Conservation (phyloP, 1,140 invertebrate species). For the Drosophila subobscura region DNA sequence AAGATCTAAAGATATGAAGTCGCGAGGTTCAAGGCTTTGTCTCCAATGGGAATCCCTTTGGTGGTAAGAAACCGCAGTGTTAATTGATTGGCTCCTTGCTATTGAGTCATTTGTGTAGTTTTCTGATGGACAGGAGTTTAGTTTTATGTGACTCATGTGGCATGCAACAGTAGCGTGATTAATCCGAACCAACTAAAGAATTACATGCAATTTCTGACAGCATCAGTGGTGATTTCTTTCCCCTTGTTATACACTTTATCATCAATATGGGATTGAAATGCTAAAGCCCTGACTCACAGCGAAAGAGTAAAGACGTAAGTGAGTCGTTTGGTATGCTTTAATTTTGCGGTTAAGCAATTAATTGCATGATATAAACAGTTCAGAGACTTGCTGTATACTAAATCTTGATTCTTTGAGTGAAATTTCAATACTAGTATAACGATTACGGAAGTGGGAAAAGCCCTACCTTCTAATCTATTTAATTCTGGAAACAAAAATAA, state of each 20-base stretch:
- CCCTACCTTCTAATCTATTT: neutral
- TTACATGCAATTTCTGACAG: neutral
- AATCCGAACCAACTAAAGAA: neutral
- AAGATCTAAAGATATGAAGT: too few relatives aligned
- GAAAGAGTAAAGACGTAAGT: neutral
- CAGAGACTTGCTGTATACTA: slow-evolving; percentile 6
- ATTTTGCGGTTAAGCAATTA: slow-evolving; percentile 46
- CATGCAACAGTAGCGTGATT: slow-evolving; percentile 14
- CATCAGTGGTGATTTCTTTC: neutral
- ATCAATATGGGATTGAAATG: slow-evolving; percentile 23
- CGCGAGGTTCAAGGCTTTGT: too few relatives aligned
- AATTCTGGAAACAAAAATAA: neutral
- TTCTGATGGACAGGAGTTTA: neutral
- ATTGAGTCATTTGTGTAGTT: neutral
- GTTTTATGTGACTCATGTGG: slow-evolving; percentile 5
- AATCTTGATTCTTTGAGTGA: slow-evolving; percentile 8
- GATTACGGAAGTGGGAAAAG: too few relatives aligned
- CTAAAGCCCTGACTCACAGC: slow-evolving; percentile 39
- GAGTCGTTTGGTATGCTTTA: slow-evolving; percentile 39
- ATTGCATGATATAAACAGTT: slow-evolving; percentile 13
- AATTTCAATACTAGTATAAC: neutral
- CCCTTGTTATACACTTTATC: slow-evolving; percentile 1
- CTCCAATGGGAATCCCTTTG: too few relatives aligned
- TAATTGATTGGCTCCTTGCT: neutral
- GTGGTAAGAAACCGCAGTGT: neutral